phyloP scores from a whole-genome alignment of 2,797 vertebrate species.

The Darevskia mixta region DNA sequence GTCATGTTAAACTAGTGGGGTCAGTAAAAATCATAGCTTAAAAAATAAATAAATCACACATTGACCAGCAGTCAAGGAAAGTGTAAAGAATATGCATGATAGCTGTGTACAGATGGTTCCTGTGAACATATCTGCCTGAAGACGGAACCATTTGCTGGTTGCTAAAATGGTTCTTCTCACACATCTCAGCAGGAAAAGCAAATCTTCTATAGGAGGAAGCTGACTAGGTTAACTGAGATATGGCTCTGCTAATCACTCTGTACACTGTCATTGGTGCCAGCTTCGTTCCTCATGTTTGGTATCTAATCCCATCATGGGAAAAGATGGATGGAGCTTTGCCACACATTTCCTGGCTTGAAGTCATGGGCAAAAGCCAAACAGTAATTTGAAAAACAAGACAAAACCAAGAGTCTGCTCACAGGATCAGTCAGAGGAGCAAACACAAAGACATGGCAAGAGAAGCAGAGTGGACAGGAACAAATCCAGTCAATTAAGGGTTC shows the following conservation, averaged over 20 bases:
- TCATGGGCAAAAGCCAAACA: not conserved
- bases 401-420: not conserved
- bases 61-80: slow-evolving; percentile 7
- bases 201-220: not conserved
- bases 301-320: not conserved
- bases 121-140: not conserved
- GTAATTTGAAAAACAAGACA: not conserved
- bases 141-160: not conserved
- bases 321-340: accelerated
- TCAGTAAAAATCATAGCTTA: not conserved
- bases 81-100: not conserved
- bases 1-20: not conserved
- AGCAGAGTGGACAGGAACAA: not conserved
- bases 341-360: slow-evolving; percentile 3
- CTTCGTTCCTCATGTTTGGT: not conserved
- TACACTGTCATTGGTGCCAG: not conserved
- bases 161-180: not conserved
- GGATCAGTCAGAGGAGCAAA: not conserved
- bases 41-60: not conserved
- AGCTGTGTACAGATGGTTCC: not conserved
- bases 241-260: not conserved
- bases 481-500: not conserved
- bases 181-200: not conserved
- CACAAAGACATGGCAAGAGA: accelerated
- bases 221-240: not conserved